phyloP scores from a whole-genome alignment of 2,888 invertebrate species.

The Lamellibrachia columna region DNA sequence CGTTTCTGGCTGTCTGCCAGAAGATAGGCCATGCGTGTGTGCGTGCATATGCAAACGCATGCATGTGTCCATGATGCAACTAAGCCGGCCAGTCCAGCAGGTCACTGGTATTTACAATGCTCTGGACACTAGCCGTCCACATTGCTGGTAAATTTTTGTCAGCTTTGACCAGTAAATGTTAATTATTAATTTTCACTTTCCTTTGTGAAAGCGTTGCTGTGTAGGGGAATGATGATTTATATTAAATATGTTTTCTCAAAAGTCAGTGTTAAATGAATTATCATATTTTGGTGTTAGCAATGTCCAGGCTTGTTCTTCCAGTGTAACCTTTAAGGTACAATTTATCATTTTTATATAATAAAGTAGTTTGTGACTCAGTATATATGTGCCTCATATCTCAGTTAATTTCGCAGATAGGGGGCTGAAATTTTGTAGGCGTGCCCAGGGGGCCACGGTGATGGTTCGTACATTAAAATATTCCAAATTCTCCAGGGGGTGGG shows the following conservation, averaged over 20 bases:
- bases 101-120: slow-evolving; percentile 8
- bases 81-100: background rate
- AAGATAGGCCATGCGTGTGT: too few relatives aligned
- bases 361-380: too few relatives aligned
- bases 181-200: background rate
- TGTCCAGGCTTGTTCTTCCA: too few relatives aligned
- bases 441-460: too few relatives aligned
- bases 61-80: background rate
- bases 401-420: too few relatives aligned
- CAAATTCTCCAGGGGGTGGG: too few relatives aligned
- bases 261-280: background rate
- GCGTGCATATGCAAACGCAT: too few relatives aligned
- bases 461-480: too few relatives aligned
- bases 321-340: too few relatives aligned
- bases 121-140: background rate
- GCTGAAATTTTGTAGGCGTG: too few relatives aligned
- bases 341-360: too few relatives aligned
- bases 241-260: background rate
- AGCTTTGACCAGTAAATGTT: background rate
- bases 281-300: background rate
- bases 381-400: too few relatives aligned
- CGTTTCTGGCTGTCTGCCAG: background rate
- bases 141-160: background rate
- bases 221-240: background rate
- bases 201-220: background rate